These are phyloP conservation scores for Dallia pectoralis DNA, from an alignment of 2,797 vertebrate species.

Conservation along the genomic window DNA sequence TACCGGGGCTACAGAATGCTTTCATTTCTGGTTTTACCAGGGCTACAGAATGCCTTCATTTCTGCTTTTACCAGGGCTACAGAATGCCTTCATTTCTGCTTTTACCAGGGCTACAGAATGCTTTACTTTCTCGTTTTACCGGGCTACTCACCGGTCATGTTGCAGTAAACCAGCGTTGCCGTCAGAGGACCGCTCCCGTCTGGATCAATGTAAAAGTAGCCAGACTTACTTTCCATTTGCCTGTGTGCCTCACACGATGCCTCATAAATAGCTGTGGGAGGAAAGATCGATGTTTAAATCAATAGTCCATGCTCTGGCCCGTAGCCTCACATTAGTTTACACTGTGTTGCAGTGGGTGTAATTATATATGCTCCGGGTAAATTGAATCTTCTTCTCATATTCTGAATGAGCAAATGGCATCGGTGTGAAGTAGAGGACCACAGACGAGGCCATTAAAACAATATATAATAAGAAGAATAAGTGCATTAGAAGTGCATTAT, in stretches of 20 bases:
- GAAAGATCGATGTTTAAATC: constrained; percentile 32
- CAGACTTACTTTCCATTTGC: constrained; percentile 69
- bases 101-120: too few relatives aligned
- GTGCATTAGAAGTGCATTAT: too few relatives aligned
- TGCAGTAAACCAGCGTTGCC: constrained; percentile 73
- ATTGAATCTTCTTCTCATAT: neutral
- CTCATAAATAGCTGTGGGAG: constrained; percentile 68
- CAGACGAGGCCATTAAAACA: neutral
- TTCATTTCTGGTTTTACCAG: neutral
- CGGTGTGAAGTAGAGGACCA: constrained; percentile 1
- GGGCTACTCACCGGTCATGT: constrained; percentile 72
- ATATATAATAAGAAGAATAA: neutral
- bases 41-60: too few relatives aligned
- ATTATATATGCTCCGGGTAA: neutral
- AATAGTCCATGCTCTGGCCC: neutral
- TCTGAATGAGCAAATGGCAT: neutral
- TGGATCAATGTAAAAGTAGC: constrained; percentile 71
- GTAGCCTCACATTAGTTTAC: too few relatives aligned
- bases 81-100: too few relatives aligned
- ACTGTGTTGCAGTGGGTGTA: neutral
- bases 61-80: too few relatives aligned
- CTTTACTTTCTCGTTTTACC: neutral
- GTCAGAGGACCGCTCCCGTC: constrained; percentile 76
- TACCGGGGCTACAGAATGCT: too few relatives aligned
- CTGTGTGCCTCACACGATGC: constrained; percentile 76